Percentiles rank a stretch among this genome's conserved stretches.
These are phyloP conservation scores for Dasypolia templi DNA, from an alignment of 2,888 invertebrate genomes.

Conservation along the genomic window DNA sequence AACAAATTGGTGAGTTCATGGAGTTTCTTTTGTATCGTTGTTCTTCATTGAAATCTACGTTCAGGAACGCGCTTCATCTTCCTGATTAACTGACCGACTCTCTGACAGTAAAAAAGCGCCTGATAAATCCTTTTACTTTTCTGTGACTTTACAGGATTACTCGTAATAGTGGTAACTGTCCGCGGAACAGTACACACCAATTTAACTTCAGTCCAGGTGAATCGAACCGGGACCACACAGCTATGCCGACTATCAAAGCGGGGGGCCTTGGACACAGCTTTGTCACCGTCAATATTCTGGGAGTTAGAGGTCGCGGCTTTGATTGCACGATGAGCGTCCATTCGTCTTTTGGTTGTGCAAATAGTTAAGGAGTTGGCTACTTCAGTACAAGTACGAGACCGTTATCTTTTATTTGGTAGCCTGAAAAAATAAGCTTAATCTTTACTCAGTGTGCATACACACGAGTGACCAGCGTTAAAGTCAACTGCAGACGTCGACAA, in stretches of 20 bases:
- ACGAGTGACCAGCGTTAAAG: no score
- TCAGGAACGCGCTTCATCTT: no score
- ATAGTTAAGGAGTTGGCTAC: neutral
- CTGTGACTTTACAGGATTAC: constrained; percentile 10
- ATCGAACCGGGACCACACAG: neutral
- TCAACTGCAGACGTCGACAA: no score
- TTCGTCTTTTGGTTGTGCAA: constrained; percentile 13
- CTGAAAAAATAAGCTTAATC: neutral
- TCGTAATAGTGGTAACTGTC: no score
- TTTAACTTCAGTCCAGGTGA: constrained; percentile 20
- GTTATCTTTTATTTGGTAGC: neutral
- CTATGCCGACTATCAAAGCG: constrained; percentile 13
- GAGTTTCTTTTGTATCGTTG: no score
- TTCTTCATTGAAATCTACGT: no score
- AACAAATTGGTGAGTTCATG: no score
- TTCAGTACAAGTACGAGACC: neutral
- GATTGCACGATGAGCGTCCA: constrained; percentile 10
- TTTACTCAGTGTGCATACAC: no score
- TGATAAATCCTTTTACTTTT: no score
- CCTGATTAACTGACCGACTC: no score
- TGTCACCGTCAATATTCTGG: constrained; percentile 12
- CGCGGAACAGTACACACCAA: constrained; percentile 5
- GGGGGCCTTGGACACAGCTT: constrained; percentile 18
- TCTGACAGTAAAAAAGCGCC: no score
- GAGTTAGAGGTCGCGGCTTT: constrained; percentile 11